Base-by-base conservation (phyloP, 2,113 vertebrate genomes). In the Peromyscus maniculatus region DNA sequence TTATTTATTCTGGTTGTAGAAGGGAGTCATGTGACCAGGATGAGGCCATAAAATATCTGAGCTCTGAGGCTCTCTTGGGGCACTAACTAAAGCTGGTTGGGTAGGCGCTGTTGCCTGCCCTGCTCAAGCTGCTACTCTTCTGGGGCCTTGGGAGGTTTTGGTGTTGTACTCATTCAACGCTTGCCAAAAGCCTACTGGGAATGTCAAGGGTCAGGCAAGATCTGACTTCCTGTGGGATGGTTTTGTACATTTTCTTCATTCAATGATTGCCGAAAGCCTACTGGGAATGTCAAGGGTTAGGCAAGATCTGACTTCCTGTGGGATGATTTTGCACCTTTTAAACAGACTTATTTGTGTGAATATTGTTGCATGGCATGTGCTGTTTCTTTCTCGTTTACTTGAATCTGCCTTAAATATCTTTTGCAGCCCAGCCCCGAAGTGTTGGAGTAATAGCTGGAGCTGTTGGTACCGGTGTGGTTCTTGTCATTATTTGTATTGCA, bases 391-490 rank as follows among this genome's bases (percentile, higher is more conserved):
- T 94, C 75, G 8, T 97, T 98, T 98, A 77, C 96, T 96, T 96
- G 95, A 94, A 89, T 94, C 52, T 89, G 16, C 86, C 71, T 97
- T 97, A 89, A 83, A 96, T 98, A 13, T 46, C 72, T 91, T 97
- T 96, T 94, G 86, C 99, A 99, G 99, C 99, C 28, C 99, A 99
- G 96, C 99, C 99, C 64, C 99, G 99, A 97, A 99, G 98, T 75
- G 98, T 99, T 4, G 99, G 99, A 97, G 98, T 99, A 87, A 99
- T 99, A 89, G 99, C 99, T 57, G 99, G 99, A 97, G 99, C 99
- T 0, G 97, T 99, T 66, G 99, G 99, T 55, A 99, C 99, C 0
- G 99, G 99, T 0, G 98, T 99, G 0, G 98, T 99, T 19, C 99
- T 99, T 9, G 97, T 99, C 7, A 94, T 99, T 97, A 98, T 99